These are phyloP conservation scores for Drosophila sechellia DNA, from an alignment of 1,140 invertebrate genomes.

Conservation along the genomic window DNA sequence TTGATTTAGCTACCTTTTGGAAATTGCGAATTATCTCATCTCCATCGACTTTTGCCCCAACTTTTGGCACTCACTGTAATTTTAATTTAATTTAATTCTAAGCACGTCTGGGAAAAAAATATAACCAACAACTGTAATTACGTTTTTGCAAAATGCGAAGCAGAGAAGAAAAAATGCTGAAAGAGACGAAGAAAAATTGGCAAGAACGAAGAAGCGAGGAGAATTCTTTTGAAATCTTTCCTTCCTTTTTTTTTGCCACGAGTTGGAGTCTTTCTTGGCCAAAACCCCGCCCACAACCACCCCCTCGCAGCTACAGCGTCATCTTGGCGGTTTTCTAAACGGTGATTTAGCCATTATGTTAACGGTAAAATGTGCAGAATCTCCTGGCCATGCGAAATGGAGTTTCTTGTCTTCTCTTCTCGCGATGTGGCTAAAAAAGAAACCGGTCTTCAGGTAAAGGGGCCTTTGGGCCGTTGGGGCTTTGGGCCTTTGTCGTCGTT, in stretches of 20 bases:
- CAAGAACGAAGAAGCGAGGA: slow-evolving; percentile 33
- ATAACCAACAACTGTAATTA: slow-evolving; percentile 68
- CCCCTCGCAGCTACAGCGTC: slow-evolving; percentile 35
- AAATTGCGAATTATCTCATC: slow-evolving; percentile 12
- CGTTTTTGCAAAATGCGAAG: slow-evolving; percentile 44
- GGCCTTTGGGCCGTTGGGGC: neutral
- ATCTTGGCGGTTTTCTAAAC: slow-evolving; percentile 72
- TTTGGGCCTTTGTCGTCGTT: slow-evolving; percentile 15
- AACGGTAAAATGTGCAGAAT: slow-evolving; percentile 81
- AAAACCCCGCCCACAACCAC: neutral
- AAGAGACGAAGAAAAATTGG: slow-evolving; percentile 32
- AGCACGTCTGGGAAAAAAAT: slow-evolving; percentile 62
- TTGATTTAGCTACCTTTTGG: too few species aligned
- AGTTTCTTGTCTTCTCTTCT: slow-evolving; percentile 26
- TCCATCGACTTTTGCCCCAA: neutral
- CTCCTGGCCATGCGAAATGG: slow-evolving; percentile 49
- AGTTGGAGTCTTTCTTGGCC: neutral
- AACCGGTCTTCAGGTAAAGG: slow-evolving; percentile 38
- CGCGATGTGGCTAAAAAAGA: neutral
- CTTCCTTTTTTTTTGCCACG: slow-evolving; percentile 9
- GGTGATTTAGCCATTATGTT: slow-evolving; percentile 81
- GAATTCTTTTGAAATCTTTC: slow-evolving; percentile 51
- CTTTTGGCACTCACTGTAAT: slow-evolving; percentile 50
- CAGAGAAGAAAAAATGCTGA: slow-evolving; percentile 25
- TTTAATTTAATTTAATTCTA: slow-evolving; percentile 77